Evolutionary conservation across 2,113 vertebrate genomes (phyloP).

Genomic region (Cervus canadensis): DNA sequence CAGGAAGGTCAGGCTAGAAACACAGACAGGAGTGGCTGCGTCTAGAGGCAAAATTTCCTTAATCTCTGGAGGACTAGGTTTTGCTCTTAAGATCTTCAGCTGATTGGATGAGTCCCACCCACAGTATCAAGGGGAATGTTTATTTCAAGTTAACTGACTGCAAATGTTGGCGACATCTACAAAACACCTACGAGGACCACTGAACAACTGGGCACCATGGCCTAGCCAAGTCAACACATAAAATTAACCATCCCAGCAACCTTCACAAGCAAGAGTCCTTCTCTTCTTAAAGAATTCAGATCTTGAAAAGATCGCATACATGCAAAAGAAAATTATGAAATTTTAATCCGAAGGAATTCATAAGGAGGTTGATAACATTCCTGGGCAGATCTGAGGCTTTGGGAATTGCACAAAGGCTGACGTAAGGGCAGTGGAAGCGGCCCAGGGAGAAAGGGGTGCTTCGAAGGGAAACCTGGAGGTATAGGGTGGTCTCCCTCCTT

Average conservation of each 20-base stretch:
- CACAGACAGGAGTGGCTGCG: too few species aligned
- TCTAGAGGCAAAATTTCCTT: background rate
- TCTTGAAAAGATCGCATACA: background rate
- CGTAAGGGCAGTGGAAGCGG: background rate
- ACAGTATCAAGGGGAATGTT: too few species aligned
- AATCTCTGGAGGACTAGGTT: background rate
- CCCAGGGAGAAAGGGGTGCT: accelerated
- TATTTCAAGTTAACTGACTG: background rate
- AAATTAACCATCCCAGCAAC: background rate
- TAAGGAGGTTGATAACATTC: background rate
- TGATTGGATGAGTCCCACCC: background rate
- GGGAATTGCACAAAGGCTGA: background rate
- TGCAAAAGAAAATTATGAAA: too few species aligned
- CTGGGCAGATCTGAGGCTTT: background rate
- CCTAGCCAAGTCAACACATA: background rate
- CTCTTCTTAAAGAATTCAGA: background rate
- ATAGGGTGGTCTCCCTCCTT: accelerated
- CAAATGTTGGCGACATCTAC: background rate
- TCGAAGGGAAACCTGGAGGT: too few species aligned
- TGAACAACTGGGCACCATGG: background rate
- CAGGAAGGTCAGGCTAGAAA: background rate
- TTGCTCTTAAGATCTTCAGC: background rate
- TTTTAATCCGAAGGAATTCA: background rate
- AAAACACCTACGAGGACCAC: background rate
- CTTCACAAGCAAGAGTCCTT: background rate